Base-by-base conservation (phyloP, 2,797 vertebrate genomes). In the Heteromormyrus szaboi region DNA sequence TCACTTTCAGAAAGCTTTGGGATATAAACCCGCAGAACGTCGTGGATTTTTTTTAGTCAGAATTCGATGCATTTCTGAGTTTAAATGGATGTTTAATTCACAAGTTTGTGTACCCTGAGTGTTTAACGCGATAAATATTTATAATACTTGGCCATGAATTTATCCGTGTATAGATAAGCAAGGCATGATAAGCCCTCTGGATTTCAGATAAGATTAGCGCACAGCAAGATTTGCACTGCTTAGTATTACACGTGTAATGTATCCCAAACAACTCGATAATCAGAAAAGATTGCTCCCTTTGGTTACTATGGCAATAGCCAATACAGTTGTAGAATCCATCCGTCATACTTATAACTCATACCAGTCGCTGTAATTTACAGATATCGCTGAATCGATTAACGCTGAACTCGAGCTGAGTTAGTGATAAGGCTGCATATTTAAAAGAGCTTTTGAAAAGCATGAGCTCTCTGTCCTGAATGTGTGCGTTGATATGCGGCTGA, bases 151-250 rank as follows among this genome's bases (percentile, higher is more conserved):
- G 46, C 4, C 50, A 53, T 85, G 48, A 53, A 85, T 50, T 50
- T 85, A 50, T 53, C 44, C 11, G 83, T 85, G 81, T 79, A n/a
- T 79, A 79, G 72, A 79, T 79, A 79, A 79, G 72, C 6, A 44
- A 79, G 33, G 72, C 33, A 76, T 76, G 33, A 19, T 76, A 41
- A 76, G 12, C 37, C 72, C 17, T n/a, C 37, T 79, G 37, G 37
- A 79, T 79, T 79, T 44, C 37, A 79, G 72, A 79, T 44, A 79
- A 79, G 33, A 79, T 41, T 41, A 44, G 65, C 3, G 65, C 25
- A 33, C 29, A 33, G 65, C 65, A 33, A 5, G 4, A 44, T 79
- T 41, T 44, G 17, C 33, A 79, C 37, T 44, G 14, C 14, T 79
- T 9, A n/a, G 33, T 79, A 79, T 44, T 79, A 79, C 72, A 44